Conservation (phyloP, 2,888 invertebrate genomes). For the Cantharis rufa region DNA sequence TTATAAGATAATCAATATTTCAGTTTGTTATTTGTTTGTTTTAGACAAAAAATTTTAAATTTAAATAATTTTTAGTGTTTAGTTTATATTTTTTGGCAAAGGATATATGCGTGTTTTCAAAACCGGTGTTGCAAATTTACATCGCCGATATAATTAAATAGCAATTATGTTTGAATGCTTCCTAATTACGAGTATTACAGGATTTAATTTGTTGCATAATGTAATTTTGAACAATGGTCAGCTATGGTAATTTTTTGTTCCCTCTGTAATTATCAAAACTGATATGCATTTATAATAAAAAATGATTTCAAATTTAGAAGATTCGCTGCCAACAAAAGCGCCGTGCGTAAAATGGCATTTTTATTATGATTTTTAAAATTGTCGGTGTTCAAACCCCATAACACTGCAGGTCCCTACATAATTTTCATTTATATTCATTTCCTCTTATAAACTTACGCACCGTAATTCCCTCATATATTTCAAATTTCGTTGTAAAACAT, state of each 20-base stretch:
- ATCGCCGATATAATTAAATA: not conserved
- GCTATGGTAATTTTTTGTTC: not conserved
- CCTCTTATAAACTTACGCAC: constrained; percentile 22
- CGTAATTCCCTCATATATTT: constrained; percentile 23
- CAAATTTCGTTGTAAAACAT: not conserved
- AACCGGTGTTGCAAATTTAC: not conserved
- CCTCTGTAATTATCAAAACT: not conserved
- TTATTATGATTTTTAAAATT: constrained; percentile 14
- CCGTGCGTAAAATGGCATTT: not conserved
- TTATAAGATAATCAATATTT: not conserved
- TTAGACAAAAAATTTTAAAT: not conserved
- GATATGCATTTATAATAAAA: not conserved
- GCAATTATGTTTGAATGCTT: not conserved
- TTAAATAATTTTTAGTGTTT: not conserved
- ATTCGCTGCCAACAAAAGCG: not conserved
- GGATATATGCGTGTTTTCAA: not conserved
- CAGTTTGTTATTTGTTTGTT: not conserved
- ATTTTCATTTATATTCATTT: constrained; percentile 13
- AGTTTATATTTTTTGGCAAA: not conserved
- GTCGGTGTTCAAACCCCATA: constrained; percentile 9
- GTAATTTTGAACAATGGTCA: not conserved
- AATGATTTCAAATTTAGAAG: not conserved
- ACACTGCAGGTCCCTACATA: constrained; percentile 1
- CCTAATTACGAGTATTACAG: not conserved
- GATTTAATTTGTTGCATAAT: not conserved